Conservation (phyloP, 2,888 invertebrate genomes). For the Endotricha flammealis region DNA sequence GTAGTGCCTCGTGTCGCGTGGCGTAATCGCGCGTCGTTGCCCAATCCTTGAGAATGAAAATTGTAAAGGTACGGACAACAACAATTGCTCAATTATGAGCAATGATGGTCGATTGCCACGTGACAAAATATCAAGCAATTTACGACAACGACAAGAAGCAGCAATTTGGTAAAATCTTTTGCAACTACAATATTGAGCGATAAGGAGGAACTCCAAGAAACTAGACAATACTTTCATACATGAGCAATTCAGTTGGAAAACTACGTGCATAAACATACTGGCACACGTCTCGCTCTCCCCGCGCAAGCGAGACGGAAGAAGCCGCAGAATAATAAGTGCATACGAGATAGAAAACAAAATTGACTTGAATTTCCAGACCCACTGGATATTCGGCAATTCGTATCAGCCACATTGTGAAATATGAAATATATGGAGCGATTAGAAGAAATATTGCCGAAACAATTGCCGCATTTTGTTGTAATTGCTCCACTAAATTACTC, state of each 20-base stretch:
- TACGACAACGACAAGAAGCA: not conserved
- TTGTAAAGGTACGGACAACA: not conserved
- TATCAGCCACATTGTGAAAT: not conserved
- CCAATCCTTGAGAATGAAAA: no score
- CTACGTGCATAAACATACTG: not conserved
- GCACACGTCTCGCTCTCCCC: not conserved
- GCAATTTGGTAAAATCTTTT: not conserved
- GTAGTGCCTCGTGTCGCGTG: no score
- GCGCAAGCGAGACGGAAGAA: not conserved
- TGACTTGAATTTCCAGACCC: not conserved
- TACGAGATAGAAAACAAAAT: not conserved
- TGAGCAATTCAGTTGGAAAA: not conserved
- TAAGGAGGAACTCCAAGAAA: not conserved
- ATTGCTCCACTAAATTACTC: not conserved
- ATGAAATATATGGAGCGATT: not conserved
- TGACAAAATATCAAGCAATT: not conserved
- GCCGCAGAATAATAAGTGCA: not conserved
- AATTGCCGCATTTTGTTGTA: not conserved
- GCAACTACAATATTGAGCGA: not conserved
- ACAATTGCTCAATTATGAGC: not conserved
- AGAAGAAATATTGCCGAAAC: not conserved
- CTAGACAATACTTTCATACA: not conserved
- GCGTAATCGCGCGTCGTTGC: no score
- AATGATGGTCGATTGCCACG: not conserved
- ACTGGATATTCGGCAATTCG: not conserved